Evolutionary conservation across 2,113 vertebrate genomes (phyloP).

Genomic region (Pterophyllum scalare): DNA sequence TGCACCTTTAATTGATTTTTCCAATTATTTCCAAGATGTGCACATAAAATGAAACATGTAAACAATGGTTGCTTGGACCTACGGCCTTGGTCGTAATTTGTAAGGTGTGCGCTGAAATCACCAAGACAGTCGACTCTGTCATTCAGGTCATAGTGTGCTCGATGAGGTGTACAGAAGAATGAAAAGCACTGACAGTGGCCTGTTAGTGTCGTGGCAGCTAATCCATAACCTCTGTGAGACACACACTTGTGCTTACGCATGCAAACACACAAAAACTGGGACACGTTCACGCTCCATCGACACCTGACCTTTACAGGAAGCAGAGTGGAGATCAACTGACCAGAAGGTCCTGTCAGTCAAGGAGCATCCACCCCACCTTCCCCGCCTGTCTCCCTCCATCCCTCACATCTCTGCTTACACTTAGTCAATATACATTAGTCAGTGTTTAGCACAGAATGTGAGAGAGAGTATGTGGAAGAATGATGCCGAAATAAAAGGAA

Average conservation of each 20-base stretch:
- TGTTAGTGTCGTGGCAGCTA: conserved; percentile 59
- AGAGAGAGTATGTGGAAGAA: background rate
- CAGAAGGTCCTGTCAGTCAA: conserved; percentile 67
- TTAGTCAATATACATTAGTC: conserved; percentile 42
- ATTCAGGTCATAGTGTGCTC: conserved; percentile 17
- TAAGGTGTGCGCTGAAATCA: background rate
- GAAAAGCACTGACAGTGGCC: conserved; percentile 47
- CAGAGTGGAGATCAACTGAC: conserved; percentile 39
- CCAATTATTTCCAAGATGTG: background rate
- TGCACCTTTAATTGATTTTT: background rate
- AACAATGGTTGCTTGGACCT: background rate
- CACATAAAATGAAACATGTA: background rate
- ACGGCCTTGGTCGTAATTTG: background rate
- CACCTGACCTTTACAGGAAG: conserved; percentile 68
- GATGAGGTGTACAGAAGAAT: conserved; percentile 29
- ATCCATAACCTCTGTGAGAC: conserved; percentile 58
- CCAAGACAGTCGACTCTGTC: conserved; percentile 18
- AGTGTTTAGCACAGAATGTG: conserved; percentile 7
- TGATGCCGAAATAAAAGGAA: background rate
- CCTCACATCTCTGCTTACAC: conserved; percentile 11
- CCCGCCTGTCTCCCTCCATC: background rate
- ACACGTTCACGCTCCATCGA: conserved; percentile 19
- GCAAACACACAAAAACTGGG: background rate
- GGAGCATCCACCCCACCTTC: background rate
- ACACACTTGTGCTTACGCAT: background rate